Conservation (phyloP, 1,140 invertebrate species). For the Saxidomus purpurata region DNA sequence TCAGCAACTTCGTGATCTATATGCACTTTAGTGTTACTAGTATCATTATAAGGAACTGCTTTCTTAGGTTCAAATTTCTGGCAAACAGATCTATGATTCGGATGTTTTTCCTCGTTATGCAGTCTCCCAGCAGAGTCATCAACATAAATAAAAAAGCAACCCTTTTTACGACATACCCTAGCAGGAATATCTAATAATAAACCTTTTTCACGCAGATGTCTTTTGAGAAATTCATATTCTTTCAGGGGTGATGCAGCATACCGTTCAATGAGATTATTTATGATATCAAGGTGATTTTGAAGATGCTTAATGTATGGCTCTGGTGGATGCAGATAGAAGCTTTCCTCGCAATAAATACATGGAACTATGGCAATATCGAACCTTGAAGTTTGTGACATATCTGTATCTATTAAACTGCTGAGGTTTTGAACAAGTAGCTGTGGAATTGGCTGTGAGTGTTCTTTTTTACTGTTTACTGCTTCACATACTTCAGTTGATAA, state of each 20-base stretch:
- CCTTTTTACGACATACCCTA: neutral
- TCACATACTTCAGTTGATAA: too few relatives aligned
- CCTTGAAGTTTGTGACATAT: neutral
- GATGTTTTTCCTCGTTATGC: neutral
- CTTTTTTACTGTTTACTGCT: neutral
- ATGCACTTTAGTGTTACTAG: too few relatives aligned
- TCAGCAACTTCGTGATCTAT: too few relatives aligned
- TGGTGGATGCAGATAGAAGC: neutral
- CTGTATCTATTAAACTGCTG: neutral
- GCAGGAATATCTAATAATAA: neutral
- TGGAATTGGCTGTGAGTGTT: neutral
- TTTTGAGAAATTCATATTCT: too few relatives aligned
- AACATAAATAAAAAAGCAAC: neutral
- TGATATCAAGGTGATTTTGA: neutral
- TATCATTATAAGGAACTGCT: neutral
- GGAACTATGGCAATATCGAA: neutral
- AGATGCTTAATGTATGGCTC: neutral
- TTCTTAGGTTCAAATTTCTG: neutral
- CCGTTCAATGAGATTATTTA: too few relatives aligned
- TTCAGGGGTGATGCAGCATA: too few relatives aligned
- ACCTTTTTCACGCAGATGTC: too few relatives aligned
- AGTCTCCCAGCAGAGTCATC: neutral
- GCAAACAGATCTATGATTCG: neutral
- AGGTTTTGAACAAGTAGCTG: neutral
- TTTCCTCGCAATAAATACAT: neutral